A percentile compares a stretch with the other conserved stretches of the same genome.
phyloP scores from a whole-genome alignment of 1,140 invertebrate genomes.

The Trissolcus basalis region DNA sequence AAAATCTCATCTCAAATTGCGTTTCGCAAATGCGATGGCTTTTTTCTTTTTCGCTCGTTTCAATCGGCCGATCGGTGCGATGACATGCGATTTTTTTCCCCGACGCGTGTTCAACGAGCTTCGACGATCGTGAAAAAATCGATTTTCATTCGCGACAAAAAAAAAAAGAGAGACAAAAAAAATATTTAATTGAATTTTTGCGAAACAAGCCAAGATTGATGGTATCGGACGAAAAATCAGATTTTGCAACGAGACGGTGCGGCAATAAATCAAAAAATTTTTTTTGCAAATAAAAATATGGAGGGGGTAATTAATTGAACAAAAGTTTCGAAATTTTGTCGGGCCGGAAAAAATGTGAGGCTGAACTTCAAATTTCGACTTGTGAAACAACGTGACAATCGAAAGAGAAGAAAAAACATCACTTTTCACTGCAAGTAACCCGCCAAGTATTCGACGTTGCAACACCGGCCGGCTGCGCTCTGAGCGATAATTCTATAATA shows the following conservation, averaged over 20 bases:
- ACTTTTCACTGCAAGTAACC: constrained; percentile 39
- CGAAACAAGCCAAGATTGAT: neutral
- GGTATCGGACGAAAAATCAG: neutral
- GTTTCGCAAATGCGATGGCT: neutral
- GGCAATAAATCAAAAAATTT: constrained; percentile 25
- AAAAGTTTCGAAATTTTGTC: neutral
- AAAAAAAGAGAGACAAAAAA: neutral
- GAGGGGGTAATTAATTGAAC: constrained; percentile 18
- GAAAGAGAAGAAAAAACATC: constrained; percentile 10
- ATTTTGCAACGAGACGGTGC: constrained; percentile 28
- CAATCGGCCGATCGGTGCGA: neutral
- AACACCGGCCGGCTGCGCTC: constrained; percentile 25
- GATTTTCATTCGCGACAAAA: no score
- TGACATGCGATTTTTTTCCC: neutral
- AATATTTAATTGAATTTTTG: neutral
- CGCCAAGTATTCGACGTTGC: constrained; percentile 32
- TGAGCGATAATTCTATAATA: constrained; percentile 45
- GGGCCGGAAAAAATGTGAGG: neutral
- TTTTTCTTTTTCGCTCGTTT: neutral
- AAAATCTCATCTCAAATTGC: neutral
- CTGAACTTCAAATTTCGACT: constrained; percentile 28
- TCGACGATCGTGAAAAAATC: no score
- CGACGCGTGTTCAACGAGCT: no score
- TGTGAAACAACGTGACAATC: constrained; percentile 22
- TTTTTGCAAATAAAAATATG: constrained; percentile 5